phyloP scores from a whole-genome alignment of 2,113 vertebrate species.

The Synodontis membranacea region DNA sequence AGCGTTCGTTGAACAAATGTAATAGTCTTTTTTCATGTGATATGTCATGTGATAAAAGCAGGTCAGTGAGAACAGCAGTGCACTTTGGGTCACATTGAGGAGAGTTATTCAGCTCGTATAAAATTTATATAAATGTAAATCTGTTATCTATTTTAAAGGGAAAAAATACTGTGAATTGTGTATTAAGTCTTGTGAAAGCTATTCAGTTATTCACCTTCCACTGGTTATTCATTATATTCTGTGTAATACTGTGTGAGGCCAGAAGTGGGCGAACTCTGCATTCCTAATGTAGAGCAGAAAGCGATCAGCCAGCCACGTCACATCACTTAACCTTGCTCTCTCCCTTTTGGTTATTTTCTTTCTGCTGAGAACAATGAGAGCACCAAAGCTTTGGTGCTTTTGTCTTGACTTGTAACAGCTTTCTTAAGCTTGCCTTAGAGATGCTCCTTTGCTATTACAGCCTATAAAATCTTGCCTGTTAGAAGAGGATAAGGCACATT shows the following conservation, averaged over 20 bases:
- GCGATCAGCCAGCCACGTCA: constrained; percentile 54
- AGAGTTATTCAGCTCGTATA: not conserved
- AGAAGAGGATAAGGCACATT: constrained; percentile 22
- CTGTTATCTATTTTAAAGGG: not conserved
- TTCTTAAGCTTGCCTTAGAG: constrained; percentile 18
- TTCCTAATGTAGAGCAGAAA: constrained; percentile 12
- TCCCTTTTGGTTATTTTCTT: constrained; percentile 54
- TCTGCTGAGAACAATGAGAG: constrained; percentile 52
- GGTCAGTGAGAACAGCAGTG: not conserved
- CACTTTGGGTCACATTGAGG: not conserved
- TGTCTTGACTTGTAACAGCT: constrained; percentile 41
- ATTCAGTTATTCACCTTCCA: not conserved
- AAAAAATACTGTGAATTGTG: too few relatives aligned
- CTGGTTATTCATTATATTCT: not conserved
- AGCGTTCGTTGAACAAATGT: not conserved
- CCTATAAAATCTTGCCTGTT: constrained; percentile 23
- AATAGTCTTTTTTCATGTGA: not conserved
- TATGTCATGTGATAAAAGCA: not conserved
- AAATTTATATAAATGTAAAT: not conserved
- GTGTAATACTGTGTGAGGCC: constrained; percentile 39
- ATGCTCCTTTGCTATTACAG: constrained; percentile 24
- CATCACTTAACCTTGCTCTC: constrained; percentile 52
- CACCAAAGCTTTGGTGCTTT: constrained; percentile 33
- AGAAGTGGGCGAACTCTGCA: constrained; percentile 55
- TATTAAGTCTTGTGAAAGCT: not conserved